Percentiles rank a stretch among this genome's conserved stretches.
Evolutionary conservation across 2,888 invertebrate genomes (phyloP).

Genomic region (Tridacna crocea): DNA sequence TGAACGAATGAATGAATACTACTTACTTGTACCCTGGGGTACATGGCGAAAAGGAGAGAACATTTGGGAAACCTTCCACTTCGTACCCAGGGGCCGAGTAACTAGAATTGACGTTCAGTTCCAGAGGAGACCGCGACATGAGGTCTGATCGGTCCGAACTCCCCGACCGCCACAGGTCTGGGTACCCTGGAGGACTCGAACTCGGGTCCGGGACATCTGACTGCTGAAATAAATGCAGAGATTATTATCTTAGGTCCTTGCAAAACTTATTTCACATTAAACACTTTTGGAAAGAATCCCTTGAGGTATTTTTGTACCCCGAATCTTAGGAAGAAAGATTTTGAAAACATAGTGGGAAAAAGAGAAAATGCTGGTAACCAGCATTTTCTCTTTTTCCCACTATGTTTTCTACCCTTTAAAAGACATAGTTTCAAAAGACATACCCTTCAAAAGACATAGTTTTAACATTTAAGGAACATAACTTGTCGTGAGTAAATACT

Average conservation of each 20-base stretch:
- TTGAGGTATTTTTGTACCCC: too few relatives aligned
- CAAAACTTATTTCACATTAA: too few relatives aligned
- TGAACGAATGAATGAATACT: not conserved
- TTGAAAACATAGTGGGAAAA: not conserved
- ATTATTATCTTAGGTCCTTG: too few relatives aligned
- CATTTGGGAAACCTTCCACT: constrained; percentile 93
- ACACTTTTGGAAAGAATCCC: too few relatives aligned
- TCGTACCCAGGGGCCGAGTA: constrained; percentile 93
- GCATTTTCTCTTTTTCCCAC: not conserved
- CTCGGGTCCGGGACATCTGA: constrained; percentile 43
- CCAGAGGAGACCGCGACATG: constrained; percentile 41
- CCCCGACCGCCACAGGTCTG: constrained; percentile 60
- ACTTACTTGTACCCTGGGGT: constrained; percentile 87
- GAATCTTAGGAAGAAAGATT: too few relatives aligned
- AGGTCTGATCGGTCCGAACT: constrained; percentile 43
- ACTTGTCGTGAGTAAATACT: too few relatives aligned
- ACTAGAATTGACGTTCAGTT: constrained; percentile 89
- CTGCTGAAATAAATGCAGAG: constrained; percentile 11
- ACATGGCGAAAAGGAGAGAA: constrained; percentile 93
- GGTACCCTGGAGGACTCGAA: constrained; percentile 50
- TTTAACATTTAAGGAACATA: too few relatives aligned
- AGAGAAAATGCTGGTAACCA: not conserved
- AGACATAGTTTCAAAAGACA: too few relatives aligned
- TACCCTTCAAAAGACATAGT: too few relatives aligned
- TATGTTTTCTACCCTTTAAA: not conserved